phyloP scores from a whole-genome alignment of 2,113 vertebrate genomes.

The Geothlypis trichas region DNA sequence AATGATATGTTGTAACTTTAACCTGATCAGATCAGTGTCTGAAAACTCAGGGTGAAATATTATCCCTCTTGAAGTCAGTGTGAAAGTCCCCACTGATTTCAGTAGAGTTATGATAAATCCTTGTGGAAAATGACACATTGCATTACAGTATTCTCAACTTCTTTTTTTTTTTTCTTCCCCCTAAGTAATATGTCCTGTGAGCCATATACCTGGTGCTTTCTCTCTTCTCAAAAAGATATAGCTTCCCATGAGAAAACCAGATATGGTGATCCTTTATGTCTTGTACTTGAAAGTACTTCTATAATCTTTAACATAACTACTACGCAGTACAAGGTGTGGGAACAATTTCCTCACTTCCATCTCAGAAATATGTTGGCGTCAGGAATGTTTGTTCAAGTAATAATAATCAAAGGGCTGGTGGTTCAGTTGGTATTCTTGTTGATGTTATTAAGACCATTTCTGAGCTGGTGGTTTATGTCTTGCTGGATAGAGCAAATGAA shows the following conservation, averaged over 20 bases:
- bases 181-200: not conserved
- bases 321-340: not conserved
- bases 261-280: not conserved
- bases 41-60: not conserved
- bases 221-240: not conserved
- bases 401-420: not conserved
- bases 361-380: not conserved
- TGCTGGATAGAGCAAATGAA: not conserved
- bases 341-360: not conserved
- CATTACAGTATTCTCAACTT: not conserved
- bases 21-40: not conserved
- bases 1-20: not conserved
- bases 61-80: not conserved
- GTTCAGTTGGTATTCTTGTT: not conserved
- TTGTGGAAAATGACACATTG: not conserved
- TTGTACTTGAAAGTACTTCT: not conserved
- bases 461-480: not conserved
- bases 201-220: not conserved
- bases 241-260: not conserved
- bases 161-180: not conserved
- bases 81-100: not conserved
- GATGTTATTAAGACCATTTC: not conserved
- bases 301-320: not conserved
- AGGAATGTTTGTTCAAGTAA: not conserved
- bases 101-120: not conserved